phyloP scores from a whole-genome alignment of 2,113 vertebrate species.

The Corythoichthys haematopterus region DNA sequence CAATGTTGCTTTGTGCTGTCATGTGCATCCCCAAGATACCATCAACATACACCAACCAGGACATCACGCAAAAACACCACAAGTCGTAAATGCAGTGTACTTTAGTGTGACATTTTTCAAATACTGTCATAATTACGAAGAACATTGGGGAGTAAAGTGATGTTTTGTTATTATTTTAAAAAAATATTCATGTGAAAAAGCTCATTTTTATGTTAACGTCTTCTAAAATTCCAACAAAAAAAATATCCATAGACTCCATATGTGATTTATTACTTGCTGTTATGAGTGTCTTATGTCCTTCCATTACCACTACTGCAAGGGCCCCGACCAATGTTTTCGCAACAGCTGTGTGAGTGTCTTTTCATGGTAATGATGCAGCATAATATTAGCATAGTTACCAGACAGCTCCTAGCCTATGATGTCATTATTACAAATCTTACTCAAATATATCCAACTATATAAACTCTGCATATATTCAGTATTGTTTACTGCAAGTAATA shows the following conservation, averaged over 20 bases:
- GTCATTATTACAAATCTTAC: neutral
- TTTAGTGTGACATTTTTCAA: too few species aligned
- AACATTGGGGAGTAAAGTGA: neutral
- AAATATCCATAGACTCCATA: neutral
- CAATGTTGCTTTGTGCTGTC: too few species aligned
- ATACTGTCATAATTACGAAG: too few species aligned
- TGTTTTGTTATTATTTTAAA: neutral
- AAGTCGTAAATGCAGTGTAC: too few species aligned
- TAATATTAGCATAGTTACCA: slow-evolving; percentile 44
- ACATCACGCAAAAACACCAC: too few species aligned
- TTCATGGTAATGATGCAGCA: slow-evolving; percentile 28
- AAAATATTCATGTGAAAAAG: neutral
- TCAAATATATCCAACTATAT: neutral
- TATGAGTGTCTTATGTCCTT: neutral
- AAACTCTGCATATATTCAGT: neutral
- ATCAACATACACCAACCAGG: too few species aligned
- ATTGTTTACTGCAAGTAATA: neutral
- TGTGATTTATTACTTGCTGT: neutral
- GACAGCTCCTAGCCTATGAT: slow-evolving; percentile 24
- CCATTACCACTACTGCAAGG: slow-evolving; percentile 10
- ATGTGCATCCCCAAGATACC: too few species aligned
- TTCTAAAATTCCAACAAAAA: too few species aligned
- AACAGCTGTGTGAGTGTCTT: slow-evolving; percentile 50
- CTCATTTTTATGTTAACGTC: too few species aligned
- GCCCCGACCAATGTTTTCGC: slow-evolving; percentile 48